Evolutionary conservation across 2,113 vertebrate species (phyloP), one percentile per base, ranked within the genome.

Genomic region (Myrmecophaga tridactyla): DNA sequence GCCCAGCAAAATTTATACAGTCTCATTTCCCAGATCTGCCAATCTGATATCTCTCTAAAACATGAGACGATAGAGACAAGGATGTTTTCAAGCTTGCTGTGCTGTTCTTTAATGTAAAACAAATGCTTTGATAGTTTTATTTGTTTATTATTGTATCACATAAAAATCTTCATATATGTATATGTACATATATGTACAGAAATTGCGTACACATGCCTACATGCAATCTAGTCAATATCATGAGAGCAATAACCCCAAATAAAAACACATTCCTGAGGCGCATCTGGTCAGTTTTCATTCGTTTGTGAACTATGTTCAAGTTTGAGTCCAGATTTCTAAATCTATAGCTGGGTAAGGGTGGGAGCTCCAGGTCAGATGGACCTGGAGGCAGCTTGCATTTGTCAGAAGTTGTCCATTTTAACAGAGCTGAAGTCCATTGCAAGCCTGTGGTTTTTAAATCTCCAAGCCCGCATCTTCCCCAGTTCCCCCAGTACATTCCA

Each of bases 311-410:
- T 62, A 90, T 41, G 72, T 29, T 96, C 46, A 62, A 72, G 83
- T 80, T n/a, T 46, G 17, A 96, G 94, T 51, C 34, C 46, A 77
- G 18, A 29, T 90, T 97, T 97, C 41, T 76, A 92, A 85, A 60
- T 41, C 87, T 82, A 94, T 95, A 51, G 39, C 0, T 21, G 36
- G 73, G 0, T 51, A 27, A 82, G 25, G 7, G 12, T 0, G 17
- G 9, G n/a, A 2, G 43, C 48, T 94, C 73, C 90, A 9, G 18
- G 31, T 27, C n/a, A 13, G 80, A 89, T 65, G 51, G 58, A 70
- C 92, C 86, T 34, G 7, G 39, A 88, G 15, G 10, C 86, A 60
- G 46, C 3, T 11, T 29, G 31, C 77, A 72, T 65, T 60, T 97
- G 69, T 92, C 95, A 73, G 41, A 94, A 96, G 67, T 70, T 62